These are phyloP conservation scores for Trichogramma pretiosum DNA, from an alignment of 1,140 invertebrate species.

Conservation along the genomic window DNA sequence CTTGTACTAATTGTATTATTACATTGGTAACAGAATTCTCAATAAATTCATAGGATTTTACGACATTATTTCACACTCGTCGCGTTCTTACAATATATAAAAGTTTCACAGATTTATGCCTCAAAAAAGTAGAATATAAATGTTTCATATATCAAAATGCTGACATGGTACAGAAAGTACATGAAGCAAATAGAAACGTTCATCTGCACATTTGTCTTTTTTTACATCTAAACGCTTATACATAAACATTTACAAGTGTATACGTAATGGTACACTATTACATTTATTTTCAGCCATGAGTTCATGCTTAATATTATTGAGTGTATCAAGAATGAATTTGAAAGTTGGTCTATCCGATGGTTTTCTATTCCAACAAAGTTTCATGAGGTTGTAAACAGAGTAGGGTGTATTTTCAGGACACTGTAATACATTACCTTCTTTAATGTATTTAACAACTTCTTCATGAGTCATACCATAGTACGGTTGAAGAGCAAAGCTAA, in stretches of 20 bases:
- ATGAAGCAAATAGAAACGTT: too few relatives aligned
- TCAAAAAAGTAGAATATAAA: constrained; percentile 7
- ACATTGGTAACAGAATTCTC: constrained; percentile 14
- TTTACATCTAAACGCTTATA: not conserved
- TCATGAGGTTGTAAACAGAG: constrained; percentile 90
- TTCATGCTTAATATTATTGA: constrained; percentile 57
- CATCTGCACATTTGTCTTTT: not conserved
- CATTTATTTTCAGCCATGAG: constrained; percentile 42
- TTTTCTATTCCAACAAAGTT: constrained; percentile 82
- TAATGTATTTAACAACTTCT: constrained; percentile 87
- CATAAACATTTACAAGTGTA: constrained; percentile 30
- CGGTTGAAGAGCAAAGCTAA: constrained; percentile 85
- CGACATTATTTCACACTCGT: constrained; percentile 8
- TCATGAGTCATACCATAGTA: constrained; percentile 93
- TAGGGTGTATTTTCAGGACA: constrained; percentile 83
- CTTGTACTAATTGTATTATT: constrained; percentile 15
- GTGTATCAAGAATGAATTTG: constrained; percentile 58
- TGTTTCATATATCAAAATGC: constrained; percentile 5
- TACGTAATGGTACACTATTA: constrained; percentile 34
- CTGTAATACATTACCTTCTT: constrained; percentile 78
- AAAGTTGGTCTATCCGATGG: constrained; percentile 78
- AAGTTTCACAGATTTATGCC: constrained; percentile 14
- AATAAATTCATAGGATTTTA: constrained; percentile 17
- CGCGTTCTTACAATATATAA: constrained; percentile 16
- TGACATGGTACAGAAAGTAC: too few relatives aligned